Evolutionary conservation across 1,140 invertebrate genomes (phyloP).

Genomic region (Drosophila athabasca): DNA sequence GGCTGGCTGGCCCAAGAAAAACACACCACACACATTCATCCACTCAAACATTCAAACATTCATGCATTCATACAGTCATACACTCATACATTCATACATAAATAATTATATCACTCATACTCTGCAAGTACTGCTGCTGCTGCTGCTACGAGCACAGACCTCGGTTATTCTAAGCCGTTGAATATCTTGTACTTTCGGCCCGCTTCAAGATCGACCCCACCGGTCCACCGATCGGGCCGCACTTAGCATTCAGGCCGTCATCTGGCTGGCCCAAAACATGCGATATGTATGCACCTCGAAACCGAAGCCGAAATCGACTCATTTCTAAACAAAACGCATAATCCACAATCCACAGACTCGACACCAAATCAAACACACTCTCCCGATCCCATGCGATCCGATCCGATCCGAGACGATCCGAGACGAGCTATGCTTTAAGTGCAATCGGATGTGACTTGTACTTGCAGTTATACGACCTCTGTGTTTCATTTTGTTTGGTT

Average conservation of each 20-base stretch:
- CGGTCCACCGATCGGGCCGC: not conserved
- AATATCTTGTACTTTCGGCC: constrained; percentile 12
- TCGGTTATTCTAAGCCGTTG: constrained; percentile 45
- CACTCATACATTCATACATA: not conserved
- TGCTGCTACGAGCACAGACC: constrained; percentile 11
- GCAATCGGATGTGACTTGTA: constrained; percentile 10
- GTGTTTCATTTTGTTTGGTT: constrained; percentile 6
- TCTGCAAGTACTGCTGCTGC: not conserved
- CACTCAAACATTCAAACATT: not conserved
- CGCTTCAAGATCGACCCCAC: constrained; percentile 6
- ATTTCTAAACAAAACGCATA: constrained; percentile 65
- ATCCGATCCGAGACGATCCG: not conserved
- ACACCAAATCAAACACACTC: not conserved
- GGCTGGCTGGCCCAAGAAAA: constrained; percentile 38
- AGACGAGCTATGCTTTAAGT: not conserved
- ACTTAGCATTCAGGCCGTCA: constrained; percentile 69
- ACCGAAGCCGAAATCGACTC: constrained; percentile 16
- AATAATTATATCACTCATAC: constrained; percentile 37
- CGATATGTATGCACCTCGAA: constrained; percentile 57
- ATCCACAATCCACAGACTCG: not conserved
- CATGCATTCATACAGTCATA: constrained; percentile 8
- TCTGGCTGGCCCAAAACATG: constrained; percentile 31
- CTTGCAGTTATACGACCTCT: constrained; percentile 23
- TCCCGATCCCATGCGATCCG: no score
- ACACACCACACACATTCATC: constrained; percentile 1